Evolutionary conservation across 2,113 vertebrate species (phyloP).

Genomic region (Lonchura striata): DNA sequence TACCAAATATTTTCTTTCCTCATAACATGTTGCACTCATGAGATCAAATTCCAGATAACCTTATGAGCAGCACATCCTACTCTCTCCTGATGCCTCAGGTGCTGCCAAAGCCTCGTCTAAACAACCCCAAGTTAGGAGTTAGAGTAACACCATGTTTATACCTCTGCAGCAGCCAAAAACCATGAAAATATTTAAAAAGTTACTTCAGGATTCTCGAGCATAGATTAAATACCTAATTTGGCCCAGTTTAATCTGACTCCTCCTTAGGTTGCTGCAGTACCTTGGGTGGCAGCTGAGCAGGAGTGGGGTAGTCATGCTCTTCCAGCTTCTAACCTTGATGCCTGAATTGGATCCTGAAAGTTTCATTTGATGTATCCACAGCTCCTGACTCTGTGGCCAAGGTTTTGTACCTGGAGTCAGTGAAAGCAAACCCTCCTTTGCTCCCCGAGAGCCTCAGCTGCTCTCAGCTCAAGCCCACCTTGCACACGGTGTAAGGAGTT

Average conservation of each 20-base stretch:
- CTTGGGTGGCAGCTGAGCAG: neutral
- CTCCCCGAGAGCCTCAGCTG: neutral
- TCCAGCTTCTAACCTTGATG: neutral
- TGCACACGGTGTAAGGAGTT: neutral
- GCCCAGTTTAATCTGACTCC: neutral
- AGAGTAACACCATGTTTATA: neutral
- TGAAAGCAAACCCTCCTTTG: neutral
- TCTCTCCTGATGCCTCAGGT: neutral
- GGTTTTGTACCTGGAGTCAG: neutral
- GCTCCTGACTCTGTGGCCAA: neutral
- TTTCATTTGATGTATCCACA: neutral
- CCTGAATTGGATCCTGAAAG: neutral
- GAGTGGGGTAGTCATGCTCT: rapidly evolving
- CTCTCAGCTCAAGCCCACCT: neutral
- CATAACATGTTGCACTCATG: rapidly evolving
- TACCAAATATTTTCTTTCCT: neutral
- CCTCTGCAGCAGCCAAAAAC: neutral
- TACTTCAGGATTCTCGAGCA: neutral
- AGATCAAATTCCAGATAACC: neutral
- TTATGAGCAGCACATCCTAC: neutral
- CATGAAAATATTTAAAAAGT: neutral
- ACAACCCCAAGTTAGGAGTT: neutral
- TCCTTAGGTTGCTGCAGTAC: neutral
- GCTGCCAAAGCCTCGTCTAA: neutral
- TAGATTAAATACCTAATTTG: neutral